These are phyloP conservation scores for Brachionus rotundiformis DNA, from an alignment of 1,140 invertebrate species.

Conservation along the genomic window DNA sequence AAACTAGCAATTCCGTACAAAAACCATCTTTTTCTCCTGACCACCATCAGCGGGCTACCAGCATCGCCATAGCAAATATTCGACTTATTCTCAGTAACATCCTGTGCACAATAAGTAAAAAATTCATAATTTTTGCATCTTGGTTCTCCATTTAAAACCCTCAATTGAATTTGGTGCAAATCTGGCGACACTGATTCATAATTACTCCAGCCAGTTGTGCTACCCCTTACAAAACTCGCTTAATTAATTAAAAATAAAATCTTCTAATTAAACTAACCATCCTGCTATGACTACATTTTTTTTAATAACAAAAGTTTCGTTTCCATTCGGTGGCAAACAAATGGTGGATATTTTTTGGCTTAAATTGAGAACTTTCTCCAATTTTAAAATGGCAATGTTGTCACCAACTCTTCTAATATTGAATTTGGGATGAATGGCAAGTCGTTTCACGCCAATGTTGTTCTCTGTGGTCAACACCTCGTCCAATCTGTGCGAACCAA, in stretches of 20 bases:
- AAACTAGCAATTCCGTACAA: conserved; percentile 34
- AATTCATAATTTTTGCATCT: not conserved
- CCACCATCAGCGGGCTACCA: not conserved
- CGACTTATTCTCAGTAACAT: not conserved
- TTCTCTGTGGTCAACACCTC: not conserved
- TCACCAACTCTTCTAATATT: not conserved
- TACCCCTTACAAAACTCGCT: conserved; percentile 9
- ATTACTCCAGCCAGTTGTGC: not conserved
- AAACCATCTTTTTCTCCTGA: conserved; percentile 3
- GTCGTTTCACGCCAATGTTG: not conserved
- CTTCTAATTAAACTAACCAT: not conserved
- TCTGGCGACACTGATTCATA: not conserved
- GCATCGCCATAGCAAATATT: conserved; percentile 39
- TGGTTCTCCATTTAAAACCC: not conserved
- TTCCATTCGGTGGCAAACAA: not conserved
- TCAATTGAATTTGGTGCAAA: not conserved
- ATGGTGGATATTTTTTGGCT: not conserved
- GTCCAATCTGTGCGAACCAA: not conserved
- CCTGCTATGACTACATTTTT: not conserved
- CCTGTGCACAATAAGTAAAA: not conserved
- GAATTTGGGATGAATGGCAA: not conserved
- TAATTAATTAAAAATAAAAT: not conserved
- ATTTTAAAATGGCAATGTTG: not conserved
- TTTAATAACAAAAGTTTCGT: not conserved
- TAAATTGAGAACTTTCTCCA: not conserved